Evolutionary conservation across 2,113 vertebrate genomes (phyloP).

Genomic region (Bubo scandiacus): DNA sequence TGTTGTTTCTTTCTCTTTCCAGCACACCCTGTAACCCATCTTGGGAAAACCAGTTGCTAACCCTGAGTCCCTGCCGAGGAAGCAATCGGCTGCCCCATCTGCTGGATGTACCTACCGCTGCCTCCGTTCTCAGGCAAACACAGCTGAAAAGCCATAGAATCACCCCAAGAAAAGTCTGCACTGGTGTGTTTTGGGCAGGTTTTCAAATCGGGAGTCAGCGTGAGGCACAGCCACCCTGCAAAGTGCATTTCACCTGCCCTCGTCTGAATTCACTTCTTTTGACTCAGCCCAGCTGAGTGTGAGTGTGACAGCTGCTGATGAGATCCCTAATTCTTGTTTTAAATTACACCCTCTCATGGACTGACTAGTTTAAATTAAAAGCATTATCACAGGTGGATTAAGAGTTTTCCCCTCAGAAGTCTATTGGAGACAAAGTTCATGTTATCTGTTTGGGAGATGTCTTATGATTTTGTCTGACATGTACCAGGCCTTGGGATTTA

Average conservation of each 20-base stretch:
- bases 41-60: neutral
- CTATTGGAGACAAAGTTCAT: neutral
- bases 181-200: neutral
- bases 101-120: neutral
- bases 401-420: neutral
- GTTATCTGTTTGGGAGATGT: neutral
- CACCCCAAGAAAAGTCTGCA: neutral
- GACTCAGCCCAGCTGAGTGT: neutral
- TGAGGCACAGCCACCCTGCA: neutral
- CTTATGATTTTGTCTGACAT: neutral
- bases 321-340: neutral
- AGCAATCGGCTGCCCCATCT: neutral
- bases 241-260: neutral
- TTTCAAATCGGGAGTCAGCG: neutral
- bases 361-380: neutral
- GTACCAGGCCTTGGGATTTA: neutral
- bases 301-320: neutral
- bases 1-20: neutral
- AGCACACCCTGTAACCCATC: neutral
- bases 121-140: accelerated
- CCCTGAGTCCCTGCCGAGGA: neutral
- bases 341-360: neutral
- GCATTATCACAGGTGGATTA: neutral
- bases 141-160: neutral
- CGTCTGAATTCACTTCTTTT: neutral